Percentiles rank a stretch among this genome's conserved stretches.
These are phyloP conservation scores for Bactericera cockerelli DNA, from an alignment of 1,140 invertebrate genomes.

Conservation along the genomic window DNA sequence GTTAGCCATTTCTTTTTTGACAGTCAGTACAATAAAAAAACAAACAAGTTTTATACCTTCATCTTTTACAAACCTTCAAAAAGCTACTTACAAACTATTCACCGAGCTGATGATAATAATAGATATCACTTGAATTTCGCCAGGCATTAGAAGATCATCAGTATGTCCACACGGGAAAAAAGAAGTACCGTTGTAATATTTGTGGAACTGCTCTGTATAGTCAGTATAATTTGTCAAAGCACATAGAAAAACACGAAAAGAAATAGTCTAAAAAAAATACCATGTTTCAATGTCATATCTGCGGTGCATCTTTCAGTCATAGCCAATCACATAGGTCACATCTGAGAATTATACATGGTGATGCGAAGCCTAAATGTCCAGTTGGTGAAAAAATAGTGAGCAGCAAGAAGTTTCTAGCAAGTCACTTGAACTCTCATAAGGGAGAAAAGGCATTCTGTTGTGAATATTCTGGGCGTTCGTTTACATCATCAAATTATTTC, in stretches of 20 bases:
- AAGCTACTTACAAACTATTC: too few species aligned
- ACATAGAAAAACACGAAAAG: background rate
- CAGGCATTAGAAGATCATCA: constrained; percentile 67
- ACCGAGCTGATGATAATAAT: too few species aligned
- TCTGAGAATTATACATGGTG: constrained; percentile 11
- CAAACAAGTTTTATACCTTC: too few species aligned
- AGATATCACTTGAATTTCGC: background rate
- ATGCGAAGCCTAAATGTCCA: constrained; percentile 4
- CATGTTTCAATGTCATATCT: constrained; percentile 10
- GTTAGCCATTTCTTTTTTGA: too few species aligned
- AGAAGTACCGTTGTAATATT: constrained; percentile 71
- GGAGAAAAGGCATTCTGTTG: constrained; percentile 34
- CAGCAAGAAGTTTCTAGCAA: constrained; percentile 17
- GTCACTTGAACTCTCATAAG: constrained; percentile 17
- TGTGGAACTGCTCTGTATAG: constrained; percentile 42
- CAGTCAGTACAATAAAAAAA: too few species aligned
- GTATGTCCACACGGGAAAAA: constrained; percentile 59
- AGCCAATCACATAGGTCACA: constrained; percentile 5
- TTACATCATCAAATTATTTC: background rate
- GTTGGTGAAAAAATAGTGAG: constrained; percentile 11
- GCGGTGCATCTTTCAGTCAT: constrained; percentile 10
- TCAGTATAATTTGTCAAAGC: background rate
- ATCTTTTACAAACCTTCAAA: too few species aligned
- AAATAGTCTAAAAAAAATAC: background rate
- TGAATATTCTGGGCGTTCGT: constrained; percentile 11